Percentiles rank a stretch among this genome's conserved stretches.
These are phyloP conservation scores for Phenganax stokvisi DNA, from an alignment of 92 coral and sea anemone species.

Conservation along the genomic window DNA sequence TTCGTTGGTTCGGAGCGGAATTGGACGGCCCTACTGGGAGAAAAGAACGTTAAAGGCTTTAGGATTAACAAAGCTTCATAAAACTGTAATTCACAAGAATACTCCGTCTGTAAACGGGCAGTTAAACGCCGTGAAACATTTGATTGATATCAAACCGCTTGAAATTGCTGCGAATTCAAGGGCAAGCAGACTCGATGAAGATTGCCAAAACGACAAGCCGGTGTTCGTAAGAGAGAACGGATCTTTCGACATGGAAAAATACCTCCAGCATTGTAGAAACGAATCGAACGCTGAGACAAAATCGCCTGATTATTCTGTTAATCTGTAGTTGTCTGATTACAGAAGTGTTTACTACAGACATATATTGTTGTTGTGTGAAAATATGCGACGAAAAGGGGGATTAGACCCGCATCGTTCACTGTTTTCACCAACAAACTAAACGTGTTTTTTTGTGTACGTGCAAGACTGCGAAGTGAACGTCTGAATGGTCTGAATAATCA, in stretches of 20 bases:
- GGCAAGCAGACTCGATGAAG: not conserved
- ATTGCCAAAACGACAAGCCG: slow-evolving; percentile 24
- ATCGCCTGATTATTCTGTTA: slow-evolving; percentile 12
- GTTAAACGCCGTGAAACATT: slow-evolving; percentile 72
- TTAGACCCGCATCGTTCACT: too few species aligned
- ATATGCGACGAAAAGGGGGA: too few species aligned
- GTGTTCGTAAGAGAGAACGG: slow-evolving; percentile 73
- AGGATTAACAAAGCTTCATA: slow-evolving; percentile 76
- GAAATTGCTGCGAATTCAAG: slow-evolving; percentile 41
- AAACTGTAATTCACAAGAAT: slow-evolving; percentile 84
- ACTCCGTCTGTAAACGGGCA: slow-evolving; percentile 84
- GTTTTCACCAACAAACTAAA: too few species aligned
- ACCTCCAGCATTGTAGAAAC: slow-evolving; percentile 47
- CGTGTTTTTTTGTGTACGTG: too few species aligned
- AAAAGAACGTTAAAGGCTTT: slow-evolving; percentile 79
- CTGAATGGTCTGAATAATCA: too few species aligned
- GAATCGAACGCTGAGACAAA: slow-evolving; percentile 27
- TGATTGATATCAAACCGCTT: slow-evolving; percentile 70
- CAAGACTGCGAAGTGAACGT: too few species aligned
- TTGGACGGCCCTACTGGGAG: slow-evolving; percentile 94
- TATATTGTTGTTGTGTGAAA: too few species aligned
- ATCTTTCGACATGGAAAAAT: slow-evolving; percentile 60
- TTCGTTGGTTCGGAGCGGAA: slow-evolving; percentile 73
- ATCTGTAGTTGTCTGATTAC: not conserved
- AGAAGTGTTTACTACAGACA: too few species aligned